A percentile compares a stretch with the other conserved stretches of the same genome.
These are phyloP conservation scores for Arion vulgaris DNA, from an alignment of 1,140 invertebrate genomes.

Conservation along the genomic window DNA sequence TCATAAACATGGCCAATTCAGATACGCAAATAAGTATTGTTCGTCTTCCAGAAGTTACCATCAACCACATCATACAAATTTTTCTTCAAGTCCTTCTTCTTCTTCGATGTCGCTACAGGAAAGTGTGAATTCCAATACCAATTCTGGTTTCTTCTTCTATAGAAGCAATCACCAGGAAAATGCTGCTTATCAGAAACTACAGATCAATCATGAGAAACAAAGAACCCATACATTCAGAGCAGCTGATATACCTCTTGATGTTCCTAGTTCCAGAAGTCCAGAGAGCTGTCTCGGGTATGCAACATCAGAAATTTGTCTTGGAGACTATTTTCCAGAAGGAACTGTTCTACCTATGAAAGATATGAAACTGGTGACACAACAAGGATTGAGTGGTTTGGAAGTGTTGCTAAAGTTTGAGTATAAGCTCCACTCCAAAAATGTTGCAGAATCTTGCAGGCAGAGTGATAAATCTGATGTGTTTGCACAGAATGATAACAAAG, in stretches of 20 bases:
- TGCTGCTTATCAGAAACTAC: slow-evolving; percentile 6
- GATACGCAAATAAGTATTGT: neutral
- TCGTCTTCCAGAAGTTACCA: neutral
- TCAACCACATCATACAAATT: neutral
- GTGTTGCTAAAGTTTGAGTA: slow-evolving; percentile 28
- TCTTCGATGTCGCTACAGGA: neutral
- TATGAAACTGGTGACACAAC: slow-evolving; percentile 23
- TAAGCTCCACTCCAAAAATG: neutral
- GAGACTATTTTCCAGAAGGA: slow-evolving; percentile 31
- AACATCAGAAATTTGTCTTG: slow-evolving; percentile 20
- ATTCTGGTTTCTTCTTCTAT: slow-evolving; percentile 15
- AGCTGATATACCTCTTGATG: neutral
- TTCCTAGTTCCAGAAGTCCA: neutral
- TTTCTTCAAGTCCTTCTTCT: neutral
- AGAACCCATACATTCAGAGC: neutral
- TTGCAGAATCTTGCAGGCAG: no score
- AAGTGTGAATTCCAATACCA: neutral
- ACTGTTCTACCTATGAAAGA: slow-evolving; percentile 18
- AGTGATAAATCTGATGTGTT: no score
- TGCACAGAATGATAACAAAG: no score
- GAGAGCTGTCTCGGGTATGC: neutral
- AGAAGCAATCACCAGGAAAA: slow-evolving; percentile 5
- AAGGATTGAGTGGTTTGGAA: slow-evolving; percentile 15
- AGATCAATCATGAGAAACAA: neutral
- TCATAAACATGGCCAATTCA: neutral